Base-by-base conservation (phyloP, 2,888 invertebrate species). In the Oxyscelio sp. region DNA sequence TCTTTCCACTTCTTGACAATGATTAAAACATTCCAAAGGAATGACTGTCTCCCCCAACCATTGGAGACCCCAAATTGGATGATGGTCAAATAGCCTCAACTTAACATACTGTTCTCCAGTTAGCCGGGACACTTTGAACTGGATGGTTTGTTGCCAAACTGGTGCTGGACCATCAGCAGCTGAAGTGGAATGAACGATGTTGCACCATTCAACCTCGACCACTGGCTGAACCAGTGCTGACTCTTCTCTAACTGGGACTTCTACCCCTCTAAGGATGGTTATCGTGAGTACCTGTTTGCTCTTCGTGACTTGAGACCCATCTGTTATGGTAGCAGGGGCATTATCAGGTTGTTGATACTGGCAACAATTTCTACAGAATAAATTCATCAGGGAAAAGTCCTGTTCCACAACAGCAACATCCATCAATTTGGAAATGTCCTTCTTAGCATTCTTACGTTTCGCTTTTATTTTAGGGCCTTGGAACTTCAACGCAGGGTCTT, bases 1-100 rank as follows among this genome's bases (percentile, higher is more conserved):
- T 9, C 92, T 89, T 82, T 94, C 94, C 0, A 94, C 87, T 31
- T 94, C 92, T 52, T 94, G 93, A 78, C 92, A 91, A 84, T 91
- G 91, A 11, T 90, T 86, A 21, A 92, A 88, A 68, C 88, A 88
- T 65, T 94, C 94, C 6, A 94, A 68, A 0, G 93, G 93, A 38
- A 94, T 90, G 8, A 87, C 88, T 0, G 93, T 89, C 82, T 94
- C 94, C 0, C 94, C 94, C 5, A 94, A 87, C 94, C 94, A 94
- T 22, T 94, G 94, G 2, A 90, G 85, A 15, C 94, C 94, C 94
- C 94, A 94, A 2, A 92, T 89, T 4, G 94, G 94, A 83, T 94
- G 94, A 48, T 93, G 92, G 80, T 94, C 94, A 22, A 90, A 94
- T 0, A 94, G 87, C 3, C 93, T 89, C 17, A 94, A 75, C 63